Evolutionary conservation across 2,797 vertebrate genomes (phyloP), one percentile per base, ranked within the genome.

Genomic region (Ptychobarbus kaznakovi): DNA sequence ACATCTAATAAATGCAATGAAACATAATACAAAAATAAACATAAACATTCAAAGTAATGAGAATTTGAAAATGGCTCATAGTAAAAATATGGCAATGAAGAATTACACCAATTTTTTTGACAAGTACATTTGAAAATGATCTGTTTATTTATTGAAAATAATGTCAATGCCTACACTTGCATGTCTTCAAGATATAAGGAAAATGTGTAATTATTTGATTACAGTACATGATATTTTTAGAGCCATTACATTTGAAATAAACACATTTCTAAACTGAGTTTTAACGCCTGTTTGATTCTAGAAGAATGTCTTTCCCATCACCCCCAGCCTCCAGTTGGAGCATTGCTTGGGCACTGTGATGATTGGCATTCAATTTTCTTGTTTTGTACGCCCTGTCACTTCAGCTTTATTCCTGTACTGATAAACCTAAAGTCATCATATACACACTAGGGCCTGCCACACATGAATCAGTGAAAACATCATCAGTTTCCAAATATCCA

Each of bases 301-400:
- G 68, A 15, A 53, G 65, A 86, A 61, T 79, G 28, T 56, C 6
- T 20, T 42, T 81, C 78, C 44, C 85, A 86, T 76, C 51, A 78
- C 77, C n/a, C n/a, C 32, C 63, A 65, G 25, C 58, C 42, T 66
- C 15, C 28, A 58, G 32, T 44, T 51, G 22, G 72, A 42, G 61
- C 49, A n/a, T 80, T 35, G 44, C 76, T 65, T 61, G 42, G 77
- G 42, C 69, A 28, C 35, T 49, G 46, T 46, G 72, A 83, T 88
- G 89, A 85, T 44, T 86, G 85, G 83, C 79, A 77, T 83, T 87
- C 87, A 81, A 88, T 90, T 86, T 89, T 83, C 82, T 82, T 42
- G 61, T 80, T 86, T 89, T 80, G 79, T 69, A 61, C 28, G 80
- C 70, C 83, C 87, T 90, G 90, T 87, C 89, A 88, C 73, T 90